phyloP scores from a whole-genome alignment of 2,797 vertebrate species.

The Presbytis comata region DNA sequence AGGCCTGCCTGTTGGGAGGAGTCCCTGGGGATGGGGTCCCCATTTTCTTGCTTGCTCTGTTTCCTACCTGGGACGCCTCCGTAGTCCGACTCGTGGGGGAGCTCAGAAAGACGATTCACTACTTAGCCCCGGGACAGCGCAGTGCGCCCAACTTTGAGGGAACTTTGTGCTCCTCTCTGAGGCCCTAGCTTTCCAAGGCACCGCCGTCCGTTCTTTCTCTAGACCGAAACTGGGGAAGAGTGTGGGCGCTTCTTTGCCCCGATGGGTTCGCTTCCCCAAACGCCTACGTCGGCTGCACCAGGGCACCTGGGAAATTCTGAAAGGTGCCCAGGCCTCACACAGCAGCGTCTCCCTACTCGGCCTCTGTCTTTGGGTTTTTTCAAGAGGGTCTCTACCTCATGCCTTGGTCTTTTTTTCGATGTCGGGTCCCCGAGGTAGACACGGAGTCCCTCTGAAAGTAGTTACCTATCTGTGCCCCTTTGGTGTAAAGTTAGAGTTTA shows the following conservation, averaged over 20 bases:
- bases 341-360: not conserved
- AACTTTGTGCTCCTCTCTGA: not conserved
- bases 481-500: not conserved
- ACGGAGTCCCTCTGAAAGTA: not conserved
- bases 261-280: not conserved
- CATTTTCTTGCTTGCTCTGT: not conserved
- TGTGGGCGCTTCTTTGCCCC: not conserved
- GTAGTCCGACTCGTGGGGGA: accelerated
- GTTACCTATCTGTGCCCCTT: not conserved
- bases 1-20: not conserved
- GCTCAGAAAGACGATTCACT: not conserved
- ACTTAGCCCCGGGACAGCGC: not conserved
- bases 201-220: not conserved
- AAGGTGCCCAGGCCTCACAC: not conserved
- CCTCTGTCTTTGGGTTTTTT: not conserved
- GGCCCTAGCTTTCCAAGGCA: not conserved
- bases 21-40: not conserved
- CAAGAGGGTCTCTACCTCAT: not conserved
- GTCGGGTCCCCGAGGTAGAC: not conserved
- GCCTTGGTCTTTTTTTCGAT: not conserved
- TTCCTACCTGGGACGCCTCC: not conserved
- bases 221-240: not conserved
- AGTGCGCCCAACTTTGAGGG: not conserved
- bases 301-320: not conserved
- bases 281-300: not conserved